These are phyloP conservation scores for Speoplatyrhinus poulsoni DNA, from an alignment of 2,113 vertebrate genomes.

Conservation along the genomic window DNA sequence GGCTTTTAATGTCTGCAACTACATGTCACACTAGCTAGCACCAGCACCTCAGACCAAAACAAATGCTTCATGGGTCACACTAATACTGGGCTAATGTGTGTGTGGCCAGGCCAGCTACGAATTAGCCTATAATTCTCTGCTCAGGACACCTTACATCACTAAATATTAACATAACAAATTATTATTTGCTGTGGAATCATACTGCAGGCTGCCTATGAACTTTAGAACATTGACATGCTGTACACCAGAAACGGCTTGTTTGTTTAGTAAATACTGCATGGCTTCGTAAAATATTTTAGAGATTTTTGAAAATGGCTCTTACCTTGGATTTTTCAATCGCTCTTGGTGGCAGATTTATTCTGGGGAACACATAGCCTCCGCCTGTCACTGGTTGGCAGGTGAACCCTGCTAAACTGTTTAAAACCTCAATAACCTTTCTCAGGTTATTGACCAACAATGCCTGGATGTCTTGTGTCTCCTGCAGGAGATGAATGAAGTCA, in stretches of 20 bases:
- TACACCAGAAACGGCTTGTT: not conserved
- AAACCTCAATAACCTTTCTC: constrained; percentile 33
- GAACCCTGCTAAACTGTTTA: constrained; percentile 58
- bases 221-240: not conserved
- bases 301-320: not conserved
- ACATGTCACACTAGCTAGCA: too few species aligned
- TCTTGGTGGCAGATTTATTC: constrained; percentile 60
- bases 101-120: too few species aligned
- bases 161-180: too few species aligned
- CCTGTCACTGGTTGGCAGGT: constrained; percentile 64
- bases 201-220: too few species aligned
- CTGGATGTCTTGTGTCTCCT: constrained; percentile 64
- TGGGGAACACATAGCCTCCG: constrained; percentile 63
- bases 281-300: too few species aligned
- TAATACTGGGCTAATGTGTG: too few species aligned
- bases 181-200: too few species aligned
- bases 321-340: constrained; percentile 72
- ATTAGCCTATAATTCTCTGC: too few species aligned
- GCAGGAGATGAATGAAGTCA: not conserved
- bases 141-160: too few species aligned
- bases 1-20: not conserved
- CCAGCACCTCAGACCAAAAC: too few species aligned
- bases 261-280: not conserved
- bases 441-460: constrained; percentile 43
- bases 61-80: too few species aligned